Evolutionary conservation across 1,140 invertebrate genomes (phyloP), one percentile per base, ranked within the genome.

Genomic region (Pissodes strobi): DNA sequence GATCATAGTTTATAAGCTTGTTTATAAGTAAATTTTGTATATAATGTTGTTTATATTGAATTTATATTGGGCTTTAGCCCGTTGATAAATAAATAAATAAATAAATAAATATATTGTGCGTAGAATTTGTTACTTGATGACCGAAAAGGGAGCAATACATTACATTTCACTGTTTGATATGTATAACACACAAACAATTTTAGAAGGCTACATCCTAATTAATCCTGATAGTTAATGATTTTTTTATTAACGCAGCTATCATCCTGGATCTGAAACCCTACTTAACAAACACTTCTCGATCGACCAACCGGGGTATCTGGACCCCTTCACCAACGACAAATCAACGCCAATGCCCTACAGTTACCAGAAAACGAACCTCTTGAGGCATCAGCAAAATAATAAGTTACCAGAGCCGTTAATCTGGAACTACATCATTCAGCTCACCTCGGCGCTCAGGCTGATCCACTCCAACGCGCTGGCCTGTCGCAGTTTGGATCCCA

Each of bases 391-490:
- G 78, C 81, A 90, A 80, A 79, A 83, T 82, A 74, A 84, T 81
- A 85, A 92, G 79, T 81, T 98, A 55, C 90, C 95, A 0, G 97
- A 98, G 78, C 88, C 88, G 59, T 85, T 93, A 37, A 89, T 99
- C 62, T 99, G 97, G 96, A 92, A 90, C 65, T 95, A 97, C 66
- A 88, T 98, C 19, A 94, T 98, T 70, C 96, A 99, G 80, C 81
- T 99, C 43, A 97, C 93, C 30, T 93, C 94, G n/a, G 95, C 94
- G 2, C 81, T 99, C 41, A 83, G 96, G 38, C 87, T 91, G 45
- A 93, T 98, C 71, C 97, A 99, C 80, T 87, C 91, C 52, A 89
- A 91, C 66, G 70, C 68, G 60, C 61, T 79, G 52, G 76, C 77
- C 12, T 79, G 76, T 60, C 68, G 92, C 70, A 87, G 88, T 71